Base-by-base conservation (phyloP, 30 jellyfish, hydroid and myxozoan genomes). In the Hydractinia echinata region DNA sequence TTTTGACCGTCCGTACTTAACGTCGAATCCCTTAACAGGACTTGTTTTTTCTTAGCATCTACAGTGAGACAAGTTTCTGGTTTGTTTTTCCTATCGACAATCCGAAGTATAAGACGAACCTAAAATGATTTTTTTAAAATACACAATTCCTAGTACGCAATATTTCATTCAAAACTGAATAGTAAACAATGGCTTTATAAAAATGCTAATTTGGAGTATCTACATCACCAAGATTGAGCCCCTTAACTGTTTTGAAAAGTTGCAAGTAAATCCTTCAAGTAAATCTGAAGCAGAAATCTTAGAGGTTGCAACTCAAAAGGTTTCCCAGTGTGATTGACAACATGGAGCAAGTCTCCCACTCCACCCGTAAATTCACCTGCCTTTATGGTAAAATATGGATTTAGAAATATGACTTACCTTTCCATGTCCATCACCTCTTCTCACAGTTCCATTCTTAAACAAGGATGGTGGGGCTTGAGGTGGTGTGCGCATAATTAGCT, bases 381-480 rank as follows among this genome's bases (percentile, higher is more conserved):
- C 15, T 16, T 58, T 58, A 13, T 11, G 69, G 2, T 0, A 58
- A 58, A 58, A 58, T 11, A 58, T 58, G 19, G 15, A 11, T 58
- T 13, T 58, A 11, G 4, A 64, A 64, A n/a, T 0, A 64, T 6
- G 56, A 76, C 92, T 67, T 67, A 92, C 98, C 89, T 92, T 92
- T 64, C 98, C 98, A 79, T 83, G 83, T 6, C 91, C 81, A 53
- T 83, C 92, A 1, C 89, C 95, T 50, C 85, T 73, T 73, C 87
- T 82, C 64, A 83, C 73, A 54, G 88, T 88, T 0, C 91, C 79
- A 44, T 84, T 83, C 73, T 86, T 86, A 87, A 92, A 92, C 52
- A 92, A 58, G 11, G 94, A 82, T 73, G 98, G 96, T 4, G 98
- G 98, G 15, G 98, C 96, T 70, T 92, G 98, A 13, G 98, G 98